Evolutionary conservation across 2,888 invertebrate genomes (phyloP), one percentile per base, ranked within the genome.

Genomic region (Nebria salina): DNA sequence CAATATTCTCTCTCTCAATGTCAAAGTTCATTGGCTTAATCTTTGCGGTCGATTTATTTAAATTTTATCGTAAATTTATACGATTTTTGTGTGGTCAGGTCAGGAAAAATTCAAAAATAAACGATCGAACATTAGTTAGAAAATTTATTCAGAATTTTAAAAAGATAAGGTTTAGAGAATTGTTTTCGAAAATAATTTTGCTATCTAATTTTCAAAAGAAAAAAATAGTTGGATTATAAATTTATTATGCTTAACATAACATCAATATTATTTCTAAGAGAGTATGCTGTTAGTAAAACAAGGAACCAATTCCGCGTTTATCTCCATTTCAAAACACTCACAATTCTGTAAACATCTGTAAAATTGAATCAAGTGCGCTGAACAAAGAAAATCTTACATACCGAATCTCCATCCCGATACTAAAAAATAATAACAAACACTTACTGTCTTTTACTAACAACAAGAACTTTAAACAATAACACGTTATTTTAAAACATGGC

Each of bases 391-490:
- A 54, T 68, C 68, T 25, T 68, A 76, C 76, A 64, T 76, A 76
- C 76, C 76, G 76, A 34, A 76, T 76, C 41, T 65, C 76, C 76
- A 76, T 76, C 41, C 15, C 41, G 66, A 34, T 54, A 74, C 72
- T 11, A 68, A 68, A 68, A 68, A 68, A 15, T 13, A 68, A 68
- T 25, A 68, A 68, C 54, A 54, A 68, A 68, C 54, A 54, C 54
- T 54, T 54, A 54, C 54, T 54, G 54, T 54, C 54, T 54, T 20
- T 54, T 54, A 74, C 1, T 1, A 72, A 72, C 34, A 72, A 25
- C 25, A 20, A 72, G 41, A 66, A 65, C 41, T 34, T 34, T 34
- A 34, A 20, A 34, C 34, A 34, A 54, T 54, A 8, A 54, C 54
- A 54, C 54, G 54, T 54, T 11, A 54, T 54, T 54, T 54, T 54